Evolutionary conservation across 1,140 invertebrate species (phyloP), one percentile per base, ranked within the genome.

Genomic region (Drosophila pectinifera): DNA sequence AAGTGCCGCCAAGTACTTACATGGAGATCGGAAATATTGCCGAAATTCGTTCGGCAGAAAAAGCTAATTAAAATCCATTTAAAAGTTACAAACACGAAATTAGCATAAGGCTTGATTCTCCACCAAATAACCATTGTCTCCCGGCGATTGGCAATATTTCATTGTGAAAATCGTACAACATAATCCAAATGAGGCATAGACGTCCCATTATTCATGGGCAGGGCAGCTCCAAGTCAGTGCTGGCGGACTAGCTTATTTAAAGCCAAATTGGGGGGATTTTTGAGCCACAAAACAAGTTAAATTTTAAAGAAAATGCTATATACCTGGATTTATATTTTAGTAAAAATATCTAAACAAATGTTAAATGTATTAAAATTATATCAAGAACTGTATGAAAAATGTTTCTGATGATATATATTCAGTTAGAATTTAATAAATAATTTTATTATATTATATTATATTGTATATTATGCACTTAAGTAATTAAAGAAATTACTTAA

Each of bases 61-160:
- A 80, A 89, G 43, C 73, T 78, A 88, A 88, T 88, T 89, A 88
- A 88, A 88, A 68, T 42, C 53, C 51, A 65, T 88, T 88, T 79
- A 80, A 77, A 65, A 84, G 81, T 72, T 68, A 67, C 81, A 58
- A 53, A 36, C 61, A 36, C 43, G 46, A 78, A 83, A 76, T 83
- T 75, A 75, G 75, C 62, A 77, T 64, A 51, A 53, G 69, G 58
- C 68, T 88, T 42, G 45, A 89, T 77, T 82, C 59, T 79, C 16
- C 31, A 48, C 10, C n/a, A 28, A 69, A 77, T 64, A 73, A 46
- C 73, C 43, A 68, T 77, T 76, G 73, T 72, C 64, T 62, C 36
- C 34, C 38, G 55, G 38, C 68, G 62, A 68, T 88, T 82, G 67
- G 75, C 68, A 80, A 80, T 74, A 68, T 88, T 75, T 89, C 77